Base-by-base conservation (phyloP, 2,888 invertebrate genomes). In the Galeopsomyia nigrocyanea region DNA sequence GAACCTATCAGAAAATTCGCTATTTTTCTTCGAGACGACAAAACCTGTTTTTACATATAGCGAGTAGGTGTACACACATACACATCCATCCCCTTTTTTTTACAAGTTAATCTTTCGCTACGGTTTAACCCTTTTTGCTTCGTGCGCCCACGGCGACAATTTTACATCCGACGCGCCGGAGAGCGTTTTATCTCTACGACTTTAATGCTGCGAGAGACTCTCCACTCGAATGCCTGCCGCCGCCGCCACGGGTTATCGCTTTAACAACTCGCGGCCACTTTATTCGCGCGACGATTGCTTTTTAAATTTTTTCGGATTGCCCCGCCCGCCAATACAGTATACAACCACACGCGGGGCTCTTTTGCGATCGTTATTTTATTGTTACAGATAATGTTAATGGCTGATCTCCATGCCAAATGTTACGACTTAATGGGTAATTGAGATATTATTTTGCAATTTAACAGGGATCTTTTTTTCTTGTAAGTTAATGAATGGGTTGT, bases 121-220 rank as follows among this genome's bases (percentile, higher is more conserved):
- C 31, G 51, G 17, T 31, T 13, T 14, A 17, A 0, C 17, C 2
- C 5, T 9, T 26, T 3, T 47, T 7, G 2, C 5, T 26, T 10
- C 7, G 10, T 13, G 7, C 39, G 39, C 39, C 39, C 39, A 39
- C 55, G 56, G 3, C 31, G 62, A 68, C 19, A 62, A 55, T 62
- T 68, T 68, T 68, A 68, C 26, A 47, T 47, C 21, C 47, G 46
- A 47, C 31, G 22, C n/a, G 31, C 13, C 26, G 26, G 26, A 26
- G n/a, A 16, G 31, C 57, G n/a, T 26, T 57, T 71, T 71, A 71
- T 65, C 65, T 65, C 6, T 57, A 65, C 47, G 62, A 47, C 62
- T 61, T 39, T 68, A 46, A 55, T 26, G 68, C 31, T 26, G 39
- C 19, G 55, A 51, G 22, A n/a, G 60, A 39, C 39, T 39, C 31